Evolutionary conservation across 2,113 vertebrate species (phyloP), one percentile per base, ranked within the genome.

Genomic region (Alosa alosa): DNA sequence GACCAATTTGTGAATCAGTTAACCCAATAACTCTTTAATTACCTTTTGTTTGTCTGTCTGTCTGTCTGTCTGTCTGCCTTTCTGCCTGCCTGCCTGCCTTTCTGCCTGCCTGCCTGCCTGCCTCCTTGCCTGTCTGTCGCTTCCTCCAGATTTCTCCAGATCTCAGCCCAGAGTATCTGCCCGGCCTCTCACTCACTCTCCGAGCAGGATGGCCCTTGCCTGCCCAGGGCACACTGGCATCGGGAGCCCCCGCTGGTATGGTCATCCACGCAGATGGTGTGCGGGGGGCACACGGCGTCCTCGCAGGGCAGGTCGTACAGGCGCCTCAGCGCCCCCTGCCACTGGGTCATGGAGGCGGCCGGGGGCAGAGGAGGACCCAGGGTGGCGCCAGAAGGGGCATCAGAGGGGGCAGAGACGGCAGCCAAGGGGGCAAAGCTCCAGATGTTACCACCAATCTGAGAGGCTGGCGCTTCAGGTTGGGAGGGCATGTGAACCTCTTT

Each of bases 241-340:
- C 94, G 93, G 0, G 96, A 96, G 41, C 94, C 95, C 0, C 95
- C 95, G 0, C 83, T 92, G 81, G 94, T 91, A 0, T 95, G 96
- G 90, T 97, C 95, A 0, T 95, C 94, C 85, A 93, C 90, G 46
- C 96, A 96, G 25, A 96, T 96, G 91, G 96, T 97, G 89, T 96
- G 93, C 0, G 91, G 84, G 0, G 95, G 93, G 84, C 96, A 97
- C 84, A 93, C 82, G 0, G 90, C 91, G 83, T 96, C 95, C 36
- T 96, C 95, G 0, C 96, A 97, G 83, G 94, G 90, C 81, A 90
- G 85, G 22, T 95, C 94, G 0, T 91, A 92, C 46, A 94, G 88
- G 4, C 91, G 90, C 0, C 83, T 1, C 0, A 87, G 84, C 1
- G 88, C 15, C 41, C 88, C 87, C 3, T 0, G 0, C 4, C 68